A percentile compares a stretch with the other conserved stretches of the same genome.
Conservation (phyloP, 2,113 vertebrate species). For the Syngnathoides biaculeatus region DNA sequence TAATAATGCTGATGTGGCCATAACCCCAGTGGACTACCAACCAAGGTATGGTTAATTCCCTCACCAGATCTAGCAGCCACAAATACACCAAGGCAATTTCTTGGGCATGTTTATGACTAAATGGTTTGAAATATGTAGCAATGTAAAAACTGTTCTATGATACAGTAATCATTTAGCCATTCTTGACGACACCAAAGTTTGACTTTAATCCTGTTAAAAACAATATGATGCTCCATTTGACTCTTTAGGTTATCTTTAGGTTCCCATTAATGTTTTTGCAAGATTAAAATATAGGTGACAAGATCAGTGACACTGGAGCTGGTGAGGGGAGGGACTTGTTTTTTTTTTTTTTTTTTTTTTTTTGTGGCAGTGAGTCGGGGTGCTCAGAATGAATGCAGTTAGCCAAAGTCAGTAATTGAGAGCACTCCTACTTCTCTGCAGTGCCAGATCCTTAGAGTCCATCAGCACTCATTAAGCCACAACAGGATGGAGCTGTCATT, state of each 20-base stretch:
- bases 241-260: too few relatives aligned
- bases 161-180: too few relatives aligned
- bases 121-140: conserved; percentile 23
- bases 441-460: conserved; percentile 46
- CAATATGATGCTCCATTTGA: too few relatives aligned
- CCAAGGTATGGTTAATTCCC: conserved; percentile 27
- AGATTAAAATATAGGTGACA: background rate
- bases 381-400: conserved; percentile 48
- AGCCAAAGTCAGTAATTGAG: conserved; percentile 66
- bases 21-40: conserved; percentile 44
- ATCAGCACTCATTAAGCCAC: conserved; percentile 64
- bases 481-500: conserved; percentile 71
- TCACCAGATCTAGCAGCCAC: conserved; percentile 22
- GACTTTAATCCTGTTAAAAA: too few relatives aligned
- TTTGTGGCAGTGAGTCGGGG: conserved; percentile 9
- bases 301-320: background rate
- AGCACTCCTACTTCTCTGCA: conserved; percentile 62
- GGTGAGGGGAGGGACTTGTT: background rate
- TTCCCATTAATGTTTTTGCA: background rate
- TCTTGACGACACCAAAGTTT: too few relatives aligned
- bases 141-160: background rate
- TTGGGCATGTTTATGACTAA: conserved; percentile 35
- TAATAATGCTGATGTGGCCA: conserved; percentile 74
- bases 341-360: background rate
- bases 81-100: conserved; percentile 58